Percentiles rank a stretch among this genome's conserved stretches.
Evolutionary conservation across 2,888 invertebrate species (phyloP).

Genomic region (Chydorus sphaericus): DNA sequence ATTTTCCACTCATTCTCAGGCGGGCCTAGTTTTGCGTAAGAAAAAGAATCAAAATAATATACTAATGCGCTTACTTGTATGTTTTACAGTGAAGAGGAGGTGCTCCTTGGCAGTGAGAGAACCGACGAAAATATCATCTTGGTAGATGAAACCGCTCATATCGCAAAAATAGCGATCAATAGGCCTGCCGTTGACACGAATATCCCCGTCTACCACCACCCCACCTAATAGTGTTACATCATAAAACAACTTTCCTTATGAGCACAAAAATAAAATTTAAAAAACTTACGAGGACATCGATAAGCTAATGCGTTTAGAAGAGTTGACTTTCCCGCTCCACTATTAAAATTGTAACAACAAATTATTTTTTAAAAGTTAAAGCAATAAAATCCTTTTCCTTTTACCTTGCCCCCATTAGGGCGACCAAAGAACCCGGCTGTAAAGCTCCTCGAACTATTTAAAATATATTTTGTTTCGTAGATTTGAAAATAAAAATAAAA

Average conservation of each 20-base stretch:
- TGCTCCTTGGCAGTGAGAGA: slow-evolving; percentile 76
- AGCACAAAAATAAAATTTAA: neutral
- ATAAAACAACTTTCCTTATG: neutral
- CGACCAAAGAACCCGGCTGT: slow-evolving; percentile 63
- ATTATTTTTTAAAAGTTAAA: neutral
- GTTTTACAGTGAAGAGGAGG: slow-evolving; percentile 62
- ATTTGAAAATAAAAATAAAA: too few species aligned
- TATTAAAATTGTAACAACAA: slow-evolving; percentile 26
- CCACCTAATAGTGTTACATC: slow-evolving; percentile 36
- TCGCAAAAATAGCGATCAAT: slow-evolving; percentile 59
- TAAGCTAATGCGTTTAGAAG: slow-evolving; percentile 69
- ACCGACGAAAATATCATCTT: slow-evolving; percentile 76
- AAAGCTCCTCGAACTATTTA: slow-evolving; percentile 58
- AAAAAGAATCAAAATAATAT: neutral
- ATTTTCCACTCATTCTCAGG: slow-evolving; percentile 58
- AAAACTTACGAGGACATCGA: slow-evolving; percentile 48
- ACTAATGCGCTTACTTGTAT: neutral
- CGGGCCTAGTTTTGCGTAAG: slow-evolving; percentile 42
- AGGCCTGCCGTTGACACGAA: slow-evolving; percentile 58
- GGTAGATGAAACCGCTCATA: slow-evolving; percentile 78
- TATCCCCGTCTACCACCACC: slow-evolving; percentile 57
- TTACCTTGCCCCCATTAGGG: slow-evolving; percentile 57
- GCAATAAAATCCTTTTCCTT: neutral
- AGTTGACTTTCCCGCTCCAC: slow-evolving; percentile 82
- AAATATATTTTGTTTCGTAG: neutral